These are phyloP conservation scores for Drosophila paracracens DNA, from an alignment of 2,888 invertebrate species.

Conservation along the genomic window DNA sequence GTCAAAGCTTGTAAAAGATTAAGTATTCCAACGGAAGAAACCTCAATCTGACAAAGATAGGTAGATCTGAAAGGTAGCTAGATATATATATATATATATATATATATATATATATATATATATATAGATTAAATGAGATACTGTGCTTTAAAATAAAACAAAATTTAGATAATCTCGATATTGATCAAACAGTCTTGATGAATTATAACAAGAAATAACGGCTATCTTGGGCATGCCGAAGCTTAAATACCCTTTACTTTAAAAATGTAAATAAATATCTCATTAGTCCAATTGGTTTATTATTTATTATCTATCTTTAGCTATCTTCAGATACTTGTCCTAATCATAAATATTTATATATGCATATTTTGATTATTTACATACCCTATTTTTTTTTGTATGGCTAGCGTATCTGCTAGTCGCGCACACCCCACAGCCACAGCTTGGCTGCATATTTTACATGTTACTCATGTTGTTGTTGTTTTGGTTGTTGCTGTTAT, in stretches of 20 bases:
- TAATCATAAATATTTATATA: background rate
- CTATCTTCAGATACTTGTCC: background rate
- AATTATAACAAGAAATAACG: background rate
- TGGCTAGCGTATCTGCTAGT: conserved; percentile 27
- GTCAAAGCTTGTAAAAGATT: too few relatives aligned
- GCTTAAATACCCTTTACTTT: background rate
- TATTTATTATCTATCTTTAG: too few relatives aligned
- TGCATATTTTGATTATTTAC: background rate
- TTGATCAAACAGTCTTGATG: background rate
- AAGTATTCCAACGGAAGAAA: too few relatives aligned
- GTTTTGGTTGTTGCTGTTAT: conserved; percentile 40
- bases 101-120: too few relatives aligned
- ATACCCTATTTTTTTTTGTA: background rate
- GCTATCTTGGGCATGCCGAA: background rate
- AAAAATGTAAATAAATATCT: too few relatives aligned
- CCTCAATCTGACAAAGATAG: too few relatives aligned
- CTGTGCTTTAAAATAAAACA: background rate
- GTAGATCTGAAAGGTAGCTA: too few relatives aligned
- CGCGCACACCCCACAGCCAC: background rate
- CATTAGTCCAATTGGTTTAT: too few relatives aligned
- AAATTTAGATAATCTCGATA: background rate
- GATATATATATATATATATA: background rate
- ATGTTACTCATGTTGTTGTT: conserved; percentile 45
- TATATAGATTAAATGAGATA: background rate
- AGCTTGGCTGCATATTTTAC: conserved; percentile 32